These are phyloP conservation scores for Cavia porcellus DNA, from an alignment of 2,113 vertebrate genomes.

Conservation along the genomic window DNA sequence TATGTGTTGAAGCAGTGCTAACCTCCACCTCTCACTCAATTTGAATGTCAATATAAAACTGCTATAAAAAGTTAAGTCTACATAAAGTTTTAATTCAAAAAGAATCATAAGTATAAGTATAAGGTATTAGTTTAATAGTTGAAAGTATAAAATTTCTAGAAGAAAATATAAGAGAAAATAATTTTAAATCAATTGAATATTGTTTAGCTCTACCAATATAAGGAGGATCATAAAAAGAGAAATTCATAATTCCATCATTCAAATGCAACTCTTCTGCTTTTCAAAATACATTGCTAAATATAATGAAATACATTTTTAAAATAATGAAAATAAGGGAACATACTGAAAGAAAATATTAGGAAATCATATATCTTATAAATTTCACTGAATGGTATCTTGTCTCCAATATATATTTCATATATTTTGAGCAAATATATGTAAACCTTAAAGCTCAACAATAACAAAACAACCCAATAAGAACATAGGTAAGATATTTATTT, in stretches of 20 bases:
- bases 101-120: not conserved
- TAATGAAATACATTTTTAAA: not conserved
- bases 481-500: not conserved
- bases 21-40: no score
- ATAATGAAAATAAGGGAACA: constrained; percentile 26
- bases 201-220: not conserved
- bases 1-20: not conserved
- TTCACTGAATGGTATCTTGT: not conserved
- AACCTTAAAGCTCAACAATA: not conserved
- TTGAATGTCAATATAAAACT: not conserved
- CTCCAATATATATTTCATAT: not conserved
- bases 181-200: not conserved
- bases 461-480: constrained; percentile 5
- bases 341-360: not conserved
- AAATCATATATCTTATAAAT: not conserved
- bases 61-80: not conserved
- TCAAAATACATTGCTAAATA: not conserved
- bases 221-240: not conserved
- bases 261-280: not conserved
- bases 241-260: not conserved
- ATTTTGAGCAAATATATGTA: not conserved
- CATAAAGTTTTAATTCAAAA: constrained; percentile 5
- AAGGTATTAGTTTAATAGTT: not conserved
- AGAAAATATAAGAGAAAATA: not conserved
- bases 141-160: not conserved